A percentile compares a stretch with the other conserved stretches of the same genome.
Conservation (phyloP, 2,113 vertebrate genomes). For the Herpetotheres cachinnans region DNA sequence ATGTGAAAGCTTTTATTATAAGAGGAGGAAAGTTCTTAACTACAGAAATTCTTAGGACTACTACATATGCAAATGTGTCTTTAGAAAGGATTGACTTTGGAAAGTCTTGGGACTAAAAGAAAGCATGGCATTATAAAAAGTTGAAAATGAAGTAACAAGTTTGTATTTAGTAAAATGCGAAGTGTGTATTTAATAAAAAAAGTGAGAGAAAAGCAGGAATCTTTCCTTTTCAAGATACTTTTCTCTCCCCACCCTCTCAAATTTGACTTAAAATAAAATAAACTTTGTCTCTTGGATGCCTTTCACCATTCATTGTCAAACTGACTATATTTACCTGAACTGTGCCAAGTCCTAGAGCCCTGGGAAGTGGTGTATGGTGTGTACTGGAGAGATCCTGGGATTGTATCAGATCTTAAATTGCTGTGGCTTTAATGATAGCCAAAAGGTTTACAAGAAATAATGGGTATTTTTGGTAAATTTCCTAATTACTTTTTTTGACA, state of each 20-base stretch:
- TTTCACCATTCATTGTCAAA: not conserved
- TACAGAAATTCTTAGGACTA: not conserved
- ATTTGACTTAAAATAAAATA: not conserved
- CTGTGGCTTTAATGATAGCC: not conserved
- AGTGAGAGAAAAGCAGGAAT: not conserved
- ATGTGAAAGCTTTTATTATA: constrained; percentile 35
- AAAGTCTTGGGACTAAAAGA: not conserved
- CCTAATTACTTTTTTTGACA: not conserved
- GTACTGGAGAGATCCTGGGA: not conserved
- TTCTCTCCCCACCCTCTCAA: not conserved
- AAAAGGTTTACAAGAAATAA: not conserved
- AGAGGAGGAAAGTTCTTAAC: not conserved
- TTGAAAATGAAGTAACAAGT: not conserved
- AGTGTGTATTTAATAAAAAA: not conserved
- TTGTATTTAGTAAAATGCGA: not conserved
- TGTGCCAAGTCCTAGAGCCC: not conserved
- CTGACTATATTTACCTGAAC: not conserved
- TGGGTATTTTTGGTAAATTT: not conserved
- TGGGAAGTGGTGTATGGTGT: not conserved
- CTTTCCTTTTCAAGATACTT: not conserved
- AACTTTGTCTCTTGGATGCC: not conserved
- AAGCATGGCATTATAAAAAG: not conserved
- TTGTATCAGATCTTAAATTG: not conserved
- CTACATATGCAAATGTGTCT: constrained; percentile 21
- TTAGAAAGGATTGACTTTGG: not conserved